Base-by-base conservation (phyloP, 2,113 vertebrate species). In the Halcyon senegalensis region DNA sequence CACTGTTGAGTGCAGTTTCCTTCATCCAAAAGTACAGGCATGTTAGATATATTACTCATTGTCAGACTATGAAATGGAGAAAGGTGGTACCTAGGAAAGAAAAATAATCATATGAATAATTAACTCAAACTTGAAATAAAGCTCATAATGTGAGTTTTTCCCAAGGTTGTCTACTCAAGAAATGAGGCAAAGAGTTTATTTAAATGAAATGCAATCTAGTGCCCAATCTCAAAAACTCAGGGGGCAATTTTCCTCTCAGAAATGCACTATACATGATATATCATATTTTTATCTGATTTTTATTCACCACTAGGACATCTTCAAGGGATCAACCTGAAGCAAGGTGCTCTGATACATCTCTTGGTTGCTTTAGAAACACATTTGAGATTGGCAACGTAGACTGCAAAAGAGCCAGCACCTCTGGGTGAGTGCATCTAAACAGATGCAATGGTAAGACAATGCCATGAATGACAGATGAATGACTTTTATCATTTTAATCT, bases 61-160 rank as follows among this genome's bases (percentile, higher is more conserved):
- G 48, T 82, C 60, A 89, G 77, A 63, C 41, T 81, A 39, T 23
- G 59, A 44, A 96, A 89, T 28, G 17, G 53, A 78, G 66, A 93
- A 92, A 72, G 31, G 69, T 84, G 58, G 53, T 39, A 76, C 76
- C 69, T 62, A 75, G 62, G 69, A 92, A 92, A 96, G 53, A 87
- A 96, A 95, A 93, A 91, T 78, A 92, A 87, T 91, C 58, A 44
- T 43, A 33, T 37, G 56, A 95, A 70, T 78, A 92, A 95, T 82
- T 79, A 94, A 48, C 11, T 72, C 74, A 48, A 87, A 84, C 37
- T 89, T 84, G 48, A 96, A 96, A 75, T 68, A 68, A 93, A 87
- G 64, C 23, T 89, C 51, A 64, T 39, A 90, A 68, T 82, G 72
- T n/a, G 23, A 89, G 25, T 14, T 37, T 94, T 77, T 64, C 48